Base-by-base conservation (phyloP, 1,140 invertebrate genomes). In the Elysia chlorotica region DNA sequence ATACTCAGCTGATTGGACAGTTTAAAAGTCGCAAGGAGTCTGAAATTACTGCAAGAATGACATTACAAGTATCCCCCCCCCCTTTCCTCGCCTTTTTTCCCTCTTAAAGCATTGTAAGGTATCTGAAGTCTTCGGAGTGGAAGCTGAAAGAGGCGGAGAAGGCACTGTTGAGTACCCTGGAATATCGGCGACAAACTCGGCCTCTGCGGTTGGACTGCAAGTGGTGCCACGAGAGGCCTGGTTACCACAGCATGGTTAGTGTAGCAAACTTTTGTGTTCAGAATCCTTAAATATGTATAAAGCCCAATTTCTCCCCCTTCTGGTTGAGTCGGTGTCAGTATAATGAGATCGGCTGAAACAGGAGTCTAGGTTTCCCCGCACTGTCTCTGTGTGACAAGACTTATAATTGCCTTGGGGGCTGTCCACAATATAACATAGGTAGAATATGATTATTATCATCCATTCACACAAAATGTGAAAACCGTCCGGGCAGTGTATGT, bases 201-300 rank as follows among this genome's bases (percentile, higher is more conserved):
- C 83, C 85, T n/a, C 71, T 81, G 28, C 54, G 76, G 23, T 41
- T 79, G 14, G 81, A 85, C 59, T 87, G 86, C 71, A 73, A 73
- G 14, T 86, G 77, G 76, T 87, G 86, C 71, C 82, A 84, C 53
- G 78, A 82, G 10, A 74, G 74, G 57, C 83, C 86, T 14, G 86
- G 86, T 6, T 85, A 63, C 71, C 86, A 87, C 72, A 80, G 83
- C 33, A 87, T 87, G 82, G 85, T 85, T 65, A 70, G 71, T 75
- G 21, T 10, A 48, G 41, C n/a, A n/a, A n/a, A n/a, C n/a, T n/a
- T n/a, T n/a, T n/a, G n/a, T n/a, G n/a, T n/a, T n/a, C n/a, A n/a
- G n/a, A n/a, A n/a, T n/a, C n/a, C 28, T 1, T 25, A 4, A 0
- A 41, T 2, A 65, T n/a, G 10, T 33, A 25, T 10, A 14, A 19